Percentiles rank a stretch among this genome's conserved stretches.
These are phyloP conservation scores for Myanophis thanlyinensis DNA, from an alignment of 2,113 vertebrate genomes.

Conservation along the genomic window DNA sequence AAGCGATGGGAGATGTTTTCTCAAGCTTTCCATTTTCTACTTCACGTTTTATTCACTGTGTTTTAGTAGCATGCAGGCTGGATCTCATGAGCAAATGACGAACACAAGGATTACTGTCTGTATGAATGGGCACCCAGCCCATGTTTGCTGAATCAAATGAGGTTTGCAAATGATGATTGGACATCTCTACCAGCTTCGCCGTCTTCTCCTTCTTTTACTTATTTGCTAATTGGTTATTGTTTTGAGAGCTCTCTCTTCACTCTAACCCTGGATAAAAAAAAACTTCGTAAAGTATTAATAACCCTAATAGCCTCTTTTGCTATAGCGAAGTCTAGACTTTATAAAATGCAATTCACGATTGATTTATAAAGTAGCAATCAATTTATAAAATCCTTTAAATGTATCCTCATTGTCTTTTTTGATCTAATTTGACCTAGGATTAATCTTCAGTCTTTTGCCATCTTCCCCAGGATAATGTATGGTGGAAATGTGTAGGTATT, in stretches of 20 bases:
- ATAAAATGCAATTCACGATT: neutral
- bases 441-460: neutral
- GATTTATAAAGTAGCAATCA: neutral
- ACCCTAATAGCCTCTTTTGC: neutral
- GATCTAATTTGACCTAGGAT: neutral
- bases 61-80: neutral
- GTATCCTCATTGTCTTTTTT: neutral
- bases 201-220: neutral
- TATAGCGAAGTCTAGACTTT: neutral
- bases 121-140: neutral
- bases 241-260: neutral
- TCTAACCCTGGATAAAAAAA: neutral
- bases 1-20: neutral
- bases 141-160: neutral
- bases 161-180: neutral
- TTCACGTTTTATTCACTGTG: neutral
- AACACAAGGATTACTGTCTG: neutral
- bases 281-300: conserved; percentile 24
- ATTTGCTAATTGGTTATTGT: neutral
- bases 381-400: neutral
- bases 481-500: neutral
- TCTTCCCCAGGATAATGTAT: neutral
- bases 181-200: neutral
- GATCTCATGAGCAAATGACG: neutral
- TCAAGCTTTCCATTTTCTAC: neutral